Conservation (phyloP, 2,797 vertebrate genomes). For the Myotis findleyi region DNA sequence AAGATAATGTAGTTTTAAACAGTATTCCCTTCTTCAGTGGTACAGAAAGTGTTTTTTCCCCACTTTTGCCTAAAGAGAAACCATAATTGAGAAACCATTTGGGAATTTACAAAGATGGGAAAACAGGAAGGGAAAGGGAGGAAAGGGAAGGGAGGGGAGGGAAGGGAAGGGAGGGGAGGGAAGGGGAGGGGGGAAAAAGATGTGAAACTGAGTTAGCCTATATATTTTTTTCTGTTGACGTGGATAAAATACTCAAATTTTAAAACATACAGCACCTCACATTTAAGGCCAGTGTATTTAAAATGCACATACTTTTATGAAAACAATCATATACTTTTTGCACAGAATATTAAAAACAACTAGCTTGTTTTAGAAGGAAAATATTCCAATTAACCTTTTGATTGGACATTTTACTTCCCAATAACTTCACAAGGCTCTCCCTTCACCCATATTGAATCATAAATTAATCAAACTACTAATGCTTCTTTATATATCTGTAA, state of each 20-base stretch:
- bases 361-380: slow-evolving; percentile 48
- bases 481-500: slow-evolving; percentile 31
- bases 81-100: slow-evolving; percentile 58
- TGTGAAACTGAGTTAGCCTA: not conserved
- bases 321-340: slow-evolving; percentile 28
- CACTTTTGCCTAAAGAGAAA: slow-evolving; percentile 42
- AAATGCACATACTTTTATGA: slow-evolving; percentile 51
- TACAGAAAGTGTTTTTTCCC: slow-evolving; percentile 32
- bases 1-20: slow-evolving; percentile 31
- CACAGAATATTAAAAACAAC: slow-evolving; percentile 49
- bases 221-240: slow-evolving; percentile 50
- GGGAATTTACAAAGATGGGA: slow-evolving; percentile 53
- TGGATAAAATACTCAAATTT: slow-evolving; percentile 58
- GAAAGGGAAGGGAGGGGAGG: not conserved
- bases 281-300: slow-evolving; percentile 49
- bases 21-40: slow-evolving; percentile 37
- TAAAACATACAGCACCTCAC: slow-evolving; percentile 28
- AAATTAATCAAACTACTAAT: slow-evolving; percentile 57
- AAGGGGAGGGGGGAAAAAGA: not conserved
- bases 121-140: not conserved
- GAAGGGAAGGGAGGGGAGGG: too few species aligned
- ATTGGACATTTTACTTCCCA: slow-evolving; percentile 39
- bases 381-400: slow-evolving; percentile 58
- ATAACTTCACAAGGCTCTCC: slow-evolving; percentile 54
- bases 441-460: slow-evolving; percentile 51